Percentiles rank a stretch among this genome's conserved stretches.
Evolutionary conservation across 2,113 vertebrate species (phyloP).

Genomic region (Stigmatopora nigra): DNA sequence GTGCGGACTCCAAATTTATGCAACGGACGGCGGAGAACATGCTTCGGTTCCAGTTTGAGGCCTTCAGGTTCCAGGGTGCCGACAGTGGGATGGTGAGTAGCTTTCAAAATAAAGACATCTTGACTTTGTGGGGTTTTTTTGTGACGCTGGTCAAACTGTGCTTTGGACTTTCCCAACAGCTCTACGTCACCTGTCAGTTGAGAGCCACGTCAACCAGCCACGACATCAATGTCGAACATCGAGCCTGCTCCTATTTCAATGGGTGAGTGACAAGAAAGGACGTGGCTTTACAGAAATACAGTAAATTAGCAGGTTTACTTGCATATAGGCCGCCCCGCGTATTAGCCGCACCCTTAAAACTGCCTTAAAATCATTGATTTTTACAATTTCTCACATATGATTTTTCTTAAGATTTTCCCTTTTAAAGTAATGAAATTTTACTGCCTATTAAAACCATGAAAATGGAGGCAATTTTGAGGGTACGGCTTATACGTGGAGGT

Average conservation of each 20-base stretch:
- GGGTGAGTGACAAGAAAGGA: conserved; percentile 32
- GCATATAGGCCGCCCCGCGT: too few relatives aligned
- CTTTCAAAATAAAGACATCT: not conserved
- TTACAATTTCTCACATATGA: too few relatives aligned
- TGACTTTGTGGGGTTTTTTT: too few relatives aligned
- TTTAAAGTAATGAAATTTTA: too few relatives aligned
- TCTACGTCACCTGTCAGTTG: conserved; percentile 66
- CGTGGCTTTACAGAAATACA: not conserved
- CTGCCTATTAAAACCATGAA: too few relatives aligned
- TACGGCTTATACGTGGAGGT: too few relatives aligned
- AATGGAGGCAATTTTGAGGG: too few relatives aligned
- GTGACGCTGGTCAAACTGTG: not conserved
- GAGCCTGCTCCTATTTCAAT: conserved; percentile 58
- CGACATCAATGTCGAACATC: conserved; percentile 9
- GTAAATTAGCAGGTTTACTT: too few relatives aligned
- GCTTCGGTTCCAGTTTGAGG: conserved; percentile 59
- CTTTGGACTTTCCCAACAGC: conserved; percentile 20
- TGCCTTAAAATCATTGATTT: too few relatives aligned
- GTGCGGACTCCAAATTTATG: conserved; percentile 53
- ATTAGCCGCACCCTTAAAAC: too few relatives aligned
- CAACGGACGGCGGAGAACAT: conserved; percentile 39
- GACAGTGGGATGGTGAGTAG: conserved; percentile 26
- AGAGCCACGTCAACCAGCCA: conserved; percentile 38
- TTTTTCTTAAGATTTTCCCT: too few relatives aligned
- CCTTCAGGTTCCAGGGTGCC: conserved; percentile 55